A percentile compares a stretch with the other conserved stretches of the same genome.
Evolutionary conservation across 2,888 invertebrate species (phyloP).

Genomic region (Hoplodrina ambigua): DNA sequence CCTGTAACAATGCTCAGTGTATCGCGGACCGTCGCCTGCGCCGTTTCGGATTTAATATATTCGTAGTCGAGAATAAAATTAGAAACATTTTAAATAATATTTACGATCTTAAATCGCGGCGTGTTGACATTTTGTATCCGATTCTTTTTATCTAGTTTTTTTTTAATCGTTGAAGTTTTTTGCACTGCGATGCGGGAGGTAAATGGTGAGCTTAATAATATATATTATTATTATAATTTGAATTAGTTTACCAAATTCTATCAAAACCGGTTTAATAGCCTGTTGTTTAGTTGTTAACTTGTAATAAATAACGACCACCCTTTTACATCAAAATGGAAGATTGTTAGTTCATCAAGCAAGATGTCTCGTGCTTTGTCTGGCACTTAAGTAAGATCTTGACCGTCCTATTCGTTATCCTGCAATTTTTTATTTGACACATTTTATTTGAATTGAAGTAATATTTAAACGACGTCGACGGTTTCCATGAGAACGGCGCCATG

Average conservation of each 20-base stretch:
- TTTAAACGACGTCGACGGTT: background rate
- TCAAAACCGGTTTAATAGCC: constrained; percentile 2
- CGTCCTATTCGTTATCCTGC: too few relatives aligned
- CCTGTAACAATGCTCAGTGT: constrained; percentile 55
- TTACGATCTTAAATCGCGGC: background rate
- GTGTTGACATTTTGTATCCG: background rate
- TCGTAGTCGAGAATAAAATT: constrained; percentile 31
- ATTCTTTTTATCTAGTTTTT: background rate
- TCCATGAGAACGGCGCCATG: constrained; percentile 2
- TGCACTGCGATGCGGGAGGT: constrained; percentile 42
- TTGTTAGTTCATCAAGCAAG: background rate
- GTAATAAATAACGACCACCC: background rate
- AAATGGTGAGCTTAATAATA: constrained; percentile 40
- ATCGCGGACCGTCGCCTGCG: constrained; percentile 45
- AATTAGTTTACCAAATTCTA: background rate
- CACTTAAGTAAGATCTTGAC: too few relatives aligned
- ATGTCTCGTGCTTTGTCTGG: background rate
- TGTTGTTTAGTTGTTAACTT: background rate
- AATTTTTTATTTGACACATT: background rate
- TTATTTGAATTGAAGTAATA: constrained; percentile 2
- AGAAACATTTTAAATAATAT: constrained; percentile 47
- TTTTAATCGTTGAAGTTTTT: constrained; percentile 1
- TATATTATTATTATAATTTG: background rate
- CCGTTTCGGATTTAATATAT: constrained; percentile 45
- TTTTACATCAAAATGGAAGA: background rate